Conservation (phyloP, 2,888 invertebrate species). For the Ditula angustiorana region DNA sequence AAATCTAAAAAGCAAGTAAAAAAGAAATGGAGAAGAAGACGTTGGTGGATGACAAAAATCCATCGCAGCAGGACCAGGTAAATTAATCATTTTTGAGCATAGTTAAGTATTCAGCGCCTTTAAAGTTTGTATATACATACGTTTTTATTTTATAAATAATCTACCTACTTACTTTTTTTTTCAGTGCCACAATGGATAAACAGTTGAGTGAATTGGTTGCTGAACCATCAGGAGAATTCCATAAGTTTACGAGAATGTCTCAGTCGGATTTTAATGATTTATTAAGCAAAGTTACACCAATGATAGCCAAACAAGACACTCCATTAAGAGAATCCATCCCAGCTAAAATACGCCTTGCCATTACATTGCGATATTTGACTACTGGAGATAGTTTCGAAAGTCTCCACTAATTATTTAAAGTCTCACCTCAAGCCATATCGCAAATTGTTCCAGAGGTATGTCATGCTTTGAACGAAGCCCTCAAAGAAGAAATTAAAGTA, state of each 20-base stretch:
- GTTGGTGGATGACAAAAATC: slow-evolving; percentile 41
- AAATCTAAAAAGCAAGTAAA: slow-evolving; percentile 8
- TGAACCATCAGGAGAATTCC: slow-evolving; percentile 42
- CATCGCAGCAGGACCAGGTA: slow-evolving; percentile 41
- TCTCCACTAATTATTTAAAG: not conserved
- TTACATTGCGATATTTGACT: slow-evolving; percentile 1
- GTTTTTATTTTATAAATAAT: slow-evolving; percentile 9
- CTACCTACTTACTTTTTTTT: slow-evolving; percentile 16
- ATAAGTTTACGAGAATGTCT: slow-evolving; percentile 45
- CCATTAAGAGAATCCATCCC: not conserved
- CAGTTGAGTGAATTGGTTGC: slow-evolving; percentile 43
- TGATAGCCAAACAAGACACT: not conserved
- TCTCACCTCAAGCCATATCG: not conserved
- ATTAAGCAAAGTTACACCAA: not conserved
- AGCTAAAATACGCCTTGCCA: not conserved
- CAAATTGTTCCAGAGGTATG: not conserved
- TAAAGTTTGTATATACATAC: slow-evolving; percentile 15
- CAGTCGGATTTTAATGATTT: slow-evolving; percentile 41
- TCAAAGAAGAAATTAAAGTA: slow-evolving; percentile 2
- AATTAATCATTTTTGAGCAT: slow-evolving; percentile 10
- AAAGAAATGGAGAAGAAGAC: slow-evolving; percentile 35
- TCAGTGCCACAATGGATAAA: slow-evolving; percentile 39
- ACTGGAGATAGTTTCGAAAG: not conserved
- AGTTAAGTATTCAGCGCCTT: not conserved
- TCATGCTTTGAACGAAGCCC: not conserved